phyloP scores from a whole-genome alignment of 2,113 vertebrate species.

The Isurus oxyrinchus region DNA sequence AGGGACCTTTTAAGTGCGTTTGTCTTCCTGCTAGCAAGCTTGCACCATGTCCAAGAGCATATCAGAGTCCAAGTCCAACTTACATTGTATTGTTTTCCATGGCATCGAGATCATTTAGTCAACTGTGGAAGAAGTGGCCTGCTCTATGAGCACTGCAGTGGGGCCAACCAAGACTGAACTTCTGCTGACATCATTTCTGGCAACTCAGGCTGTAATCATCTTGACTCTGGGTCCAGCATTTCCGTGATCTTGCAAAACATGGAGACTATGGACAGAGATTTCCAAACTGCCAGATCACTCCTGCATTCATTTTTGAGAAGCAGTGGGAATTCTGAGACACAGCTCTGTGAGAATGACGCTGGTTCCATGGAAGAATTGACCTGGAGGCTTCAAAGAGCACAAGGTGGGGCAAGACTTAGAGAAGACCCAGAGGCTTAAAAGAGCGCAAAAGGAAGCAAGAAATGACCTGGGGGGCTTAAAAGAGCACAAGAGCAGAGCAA shows the following conservation, averaged over 20 bases:
- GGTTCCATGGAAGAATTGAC: background rate
- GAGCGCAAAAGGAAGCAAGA: too few relatives aligned
- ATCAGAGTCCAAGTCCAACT: background rate
- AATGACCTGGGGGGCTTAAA: too few relatives aligned
- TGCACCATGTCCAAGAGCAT: background rate
- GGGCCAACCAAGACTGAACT: too few relatives aligned
- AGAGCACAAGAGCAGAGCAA: too few relatives aligned
- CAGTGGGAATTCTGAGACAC: background rate
- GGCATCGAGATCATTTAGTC: background rate
- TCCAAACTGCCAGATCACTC: background rate
- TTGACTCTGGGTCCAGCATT: background rate
- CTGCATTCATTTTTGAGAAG: background rate
- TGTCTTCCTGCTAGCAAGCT: background rate
- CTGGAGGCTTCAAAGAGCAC: too few relatives aligned
- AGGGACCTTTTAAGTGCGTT: background rate
- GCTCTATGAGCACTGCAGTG: too few relatives aligned
- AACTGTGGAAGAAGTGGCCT: background rate
- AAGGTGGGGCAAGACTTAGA: too few relatives aligned
- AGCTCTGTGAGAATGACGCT: background rate
- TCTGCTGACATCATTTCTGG: background rate
- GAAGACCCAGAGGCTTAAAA: too few relatives aligned
- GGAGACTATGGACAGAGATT: background rate
- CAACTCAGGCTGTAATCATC: background rate
- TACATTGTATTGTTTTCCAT: background rate
- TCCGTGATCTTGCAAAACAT: background rate